Conservation (phyloP, 2,113 vertebrate genomes). For the Heterochromis multidens region DNA sequence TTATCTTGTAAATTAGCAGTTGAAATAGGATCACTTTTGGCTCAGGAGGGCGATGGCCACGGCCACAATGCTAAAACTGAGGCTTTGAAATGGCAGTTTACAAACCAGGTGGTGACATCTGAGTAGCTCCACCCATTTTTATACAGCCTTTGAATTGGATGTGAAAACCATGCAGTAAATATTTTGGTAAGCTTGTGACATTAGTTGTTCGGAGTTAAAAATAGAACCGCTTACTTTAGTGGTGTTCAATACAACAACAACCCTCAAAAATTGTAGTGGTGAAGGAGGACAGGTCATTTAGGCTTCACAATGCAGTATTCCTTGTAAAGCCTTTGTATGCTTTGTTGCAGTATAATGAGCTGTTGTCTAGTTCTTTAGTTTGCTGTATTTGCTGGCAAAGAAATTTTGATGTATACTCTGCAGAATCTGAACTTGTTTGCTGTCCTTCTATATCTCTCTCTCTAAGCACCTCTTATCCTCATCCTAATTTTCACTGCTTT, state of each 20-base stretch:
- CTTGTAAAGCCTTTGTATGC: not conserved
- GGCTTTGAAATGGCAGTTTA: not conserved
- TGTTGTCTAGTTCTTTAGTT: not conserved
- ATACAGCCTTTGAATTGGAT: not conserved
- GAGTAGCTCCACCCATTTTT: not conserved
- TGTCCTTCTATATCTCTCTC: not conserved
- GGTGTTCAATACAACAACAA: not conserved
- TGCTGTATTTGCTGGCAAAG: not conserved
- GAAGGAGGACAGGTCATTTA: not conserved
- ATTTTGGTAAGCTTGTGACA: not conserved
- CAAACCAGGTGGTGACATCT: not conserved
- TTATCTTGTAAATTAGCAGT: not conserved
- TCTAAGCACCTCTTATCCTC: not conserved
- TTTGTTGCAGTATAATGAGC: not conserved
- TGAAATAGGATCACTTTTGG: too few relatives aligned
- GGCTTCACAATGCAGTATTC: not conserved
- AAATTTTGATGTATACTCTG: not conserved
- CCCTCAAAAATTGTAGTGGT: not conserved
- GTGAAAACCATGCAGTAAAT: not conserved
- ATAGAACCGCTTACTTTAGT: not conserved
- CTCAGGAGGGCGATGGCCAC: too few relatives aligned
- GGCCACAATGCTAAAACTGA: accelerated
- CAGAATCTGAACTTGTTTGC: not conserved
- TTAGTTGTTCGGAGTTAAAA: not conserved
- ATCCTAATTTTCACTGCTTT: constrained; percentile 11